phyloP scores from a whole-genome alignment of 2,797 vertebrate species.

The Aeoliscus strigatus region DNA sequence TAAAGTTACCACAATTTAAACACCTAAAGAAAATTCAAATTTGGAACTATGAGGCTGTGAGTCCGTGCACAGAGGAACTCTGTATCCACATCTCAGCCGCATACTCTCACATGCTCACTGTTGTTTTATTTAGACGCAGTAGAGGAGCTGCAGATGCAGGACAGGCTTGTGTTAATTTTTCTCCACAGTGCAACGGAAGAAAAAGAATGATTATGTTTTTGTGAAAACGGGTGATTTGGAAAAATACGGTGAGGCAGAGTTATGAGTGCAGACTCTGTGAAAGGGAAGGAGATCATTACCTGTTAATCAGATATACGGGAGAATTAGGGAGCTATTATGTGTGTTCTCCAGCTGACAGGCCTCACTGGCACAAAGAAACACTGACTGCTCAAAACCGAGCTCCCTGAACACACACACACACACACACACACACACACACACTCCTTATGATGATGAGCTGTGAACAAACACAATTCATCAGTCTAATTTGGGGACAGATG shows the following conservation, averaged over 20 bases:
- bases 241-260: conserved; percentile 9
- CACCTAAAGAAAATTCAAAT: too few relatives aligned
- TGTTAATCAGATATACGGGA: conserved; percentile 63
- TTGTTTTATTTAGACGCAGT: too few relatives aligned
- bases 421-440: conserved; percentile 11
- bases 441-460: too few relatives aligned
- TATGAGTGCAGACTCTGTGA: conserved; percentile 15
- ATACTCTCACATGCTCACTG: too few relatives aligned
- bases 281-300: conserved; percentile 63
- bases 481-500: conserved; percentile 18
- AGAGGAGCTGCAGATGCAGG: too few relatives aligned
- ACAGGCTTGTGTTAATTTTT: too few relatives aligned
- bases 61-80: too few relatives aligned
- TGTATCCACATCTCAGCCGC: too few relatives aligned
- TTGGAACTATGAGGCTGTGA: too few relatives aligned
- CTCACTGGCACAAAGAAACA: conserved; percentile 36
- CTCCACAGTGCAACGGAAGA: neutral
- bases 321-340: conserved; percentile 63
- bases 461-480: conserved; percentile 17
- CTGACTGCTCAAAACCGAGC: conserved; percentile 34
- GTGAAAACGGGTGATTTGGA: neutral
- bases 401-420: conserved; percentile 19
- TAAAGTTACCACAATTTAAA: too few relatives aligned
- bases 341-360: conserved; percentile 49
- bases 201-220: neutral